Percentiles rank a stretch among this genome's conserved stretches.
Evolutionary conservation across 2,113 vertebrate genomes (phyloP).

Genomic region (Euleptes europaea): DNA sequence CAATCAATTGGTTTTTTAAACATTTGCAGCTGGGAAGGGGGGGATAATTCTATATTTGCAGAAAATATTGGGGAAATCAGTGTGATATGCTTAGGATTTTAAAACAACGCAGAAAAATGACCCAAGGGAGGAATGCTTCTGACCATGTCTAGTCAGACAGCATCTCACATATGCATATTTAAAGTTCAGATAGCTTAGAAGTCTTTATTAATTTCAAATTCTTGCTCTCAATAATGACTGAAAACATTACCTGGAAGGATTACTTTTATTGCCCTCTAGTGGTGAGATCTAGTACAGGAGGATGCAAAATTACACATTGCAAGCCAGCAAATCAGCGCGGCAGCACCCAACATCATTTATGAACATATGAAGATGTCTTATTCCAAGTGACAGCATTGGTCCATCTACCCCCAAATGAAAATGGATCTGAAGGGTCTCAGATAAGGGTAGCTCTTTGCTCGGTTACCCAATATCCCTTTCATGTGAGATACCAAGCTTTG

Average conservation of each 20-base stretch:
- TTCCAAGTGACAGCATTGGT: neutral
- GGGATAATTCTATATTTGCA: neutral
- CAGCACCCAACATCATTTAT: neutral
- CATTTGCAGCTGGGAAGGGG: neutral
- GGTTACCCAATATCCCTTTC: neutral
- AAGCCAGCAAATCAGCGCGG: neutral
- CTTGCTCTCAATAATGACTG: neutral
- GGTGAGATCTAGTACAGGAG: constrained; percentile 2
- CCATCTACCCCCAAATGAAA: neutral
- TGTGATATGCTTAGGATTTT: neutral
- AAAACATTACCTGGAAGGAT: constrained; percentile 6
- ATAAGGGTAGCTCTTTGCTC: neutral
- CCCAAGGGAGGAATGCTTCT: neutral
- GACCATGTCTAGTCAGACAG: neutral
- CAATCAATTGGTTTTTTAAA: neutral
- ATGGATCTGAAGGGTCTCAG: neutral
- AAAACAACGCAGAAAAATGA: neutral
- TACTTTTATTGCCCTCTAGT: constrained; percentile 63
- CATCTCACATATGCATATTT: neutral
- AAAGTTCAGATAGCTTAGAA: neutral
- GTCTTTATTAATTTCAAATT: neutral
- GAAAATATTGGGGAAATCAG: neutral
- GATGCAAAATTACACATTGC: neutral
- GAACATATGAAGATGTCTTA: neutral
- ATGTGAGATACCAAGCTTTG: neutral